Conservation (phyloP, 2,797 vertebrate genomes). For the Peromyscus aztecus region DNA sequence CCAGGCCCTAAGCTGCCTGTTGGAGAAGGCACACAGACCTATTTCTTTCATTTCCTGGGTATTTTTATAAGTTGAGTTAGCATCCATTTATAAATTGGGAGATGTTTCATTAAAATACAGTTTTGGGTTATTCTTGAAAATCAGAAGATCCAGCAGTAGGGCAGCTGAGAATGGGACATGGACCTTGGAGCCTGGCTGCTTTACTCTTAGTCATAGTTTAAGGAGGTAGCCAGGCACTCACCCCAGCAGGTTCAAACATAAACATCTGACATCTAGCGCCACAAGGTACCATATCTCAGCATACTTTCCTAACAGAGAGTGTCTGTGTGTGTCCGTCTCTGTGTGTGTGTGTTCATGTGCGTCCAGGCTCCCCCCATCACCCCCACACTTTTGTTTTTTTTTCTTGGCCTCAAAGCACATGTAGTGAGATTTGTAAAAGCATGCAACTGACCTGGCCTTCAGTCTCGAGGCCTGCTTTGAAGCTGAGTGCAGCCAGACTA, state of each 20-base stretch:
- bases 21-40: neutral
- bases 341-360: too few species aligned
- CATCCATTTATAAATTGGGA: neutral
- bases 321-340: fast-evolving
- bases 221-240: neutral
- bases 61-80: neutral
- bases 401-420: neutral
- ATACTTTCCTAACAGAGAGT: too few species aligned
- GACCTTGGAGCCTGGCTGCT: neutral
- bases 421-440: neutral
- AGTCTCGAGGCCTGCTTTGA: neutral
- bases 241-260: neutral
- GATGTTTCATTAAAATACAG: neutral
- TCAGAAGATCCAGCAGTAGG: neutral
- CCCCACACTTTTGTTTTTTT: neutral
- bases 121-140: slow-evolving; percentile 42
- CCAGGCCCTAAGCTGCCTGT: neutral
- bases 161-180: fast-evolving
- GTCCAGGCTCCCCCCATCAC: neutral
- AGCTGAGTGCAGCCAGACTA: neutral
- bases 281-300: slow-evolving; percentile 21
- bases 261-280: neutral
- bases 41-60: neutral
- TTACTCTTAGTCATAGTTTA: too few species aligned
- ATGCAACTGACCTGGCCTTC: neutral